Conservation (phyloP, 2,888 invertebrate genomes). For the Lepidonotus clava region DNA sequence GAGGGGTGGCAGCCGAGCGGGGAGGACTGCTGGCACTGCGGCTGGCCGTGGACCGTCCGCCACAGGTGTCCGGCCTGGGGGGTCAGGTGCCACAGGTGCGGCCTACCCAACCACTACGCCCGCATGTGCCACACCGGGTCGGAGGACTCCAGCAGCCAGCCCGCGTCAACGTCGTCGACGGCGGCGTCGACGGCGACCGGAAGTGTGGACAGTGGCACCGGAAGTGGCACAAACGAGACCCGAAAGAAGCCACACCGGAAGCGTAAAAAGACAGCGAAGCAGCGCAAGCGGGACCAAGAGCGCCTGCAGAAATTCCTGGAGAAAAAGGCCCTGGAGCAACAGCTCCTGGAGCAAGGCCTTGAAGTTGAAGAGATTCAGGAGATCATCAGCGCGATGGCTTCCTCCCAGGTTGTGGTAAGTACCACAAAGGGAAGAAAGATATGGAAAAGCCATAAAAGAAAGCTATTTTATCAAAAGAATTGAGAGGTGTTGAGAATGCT, state of each 20-base stretch:
- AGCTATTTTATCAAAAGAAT: no score
- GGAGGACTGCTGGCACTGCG: conserved; percentile 46
- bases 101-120: conserved; percentile 38
- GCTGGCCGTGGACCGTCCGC: conserved; percentile 21
- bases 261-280: conserved; percentile 41
- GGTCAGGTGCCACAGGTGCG: conserved; percentile 29
- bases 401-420: conserved; percentile 22
- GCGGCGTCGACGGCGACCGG: background rate
- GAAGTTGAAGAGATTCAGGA: conserved; percentile 17
- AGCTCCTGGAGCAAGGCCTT: conserved; percentile 14
- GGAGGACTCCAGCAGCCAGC: background rate
- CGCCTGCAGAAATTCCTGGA: conserved; percentile 37
- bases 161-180: background rate
- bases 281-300: conserved; percentile 33
- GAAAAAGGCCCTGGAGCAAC: conserved; percentile 45
- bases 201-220: background rate
- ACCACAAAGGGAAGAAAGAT: no score
- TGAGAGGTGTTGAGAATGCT: no score
- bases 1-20: background rate
- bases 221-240: background rate
- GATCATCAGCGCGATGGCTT: background rate
- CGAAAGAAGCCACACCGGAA: conserved; percentile 36
- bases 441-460: no score
- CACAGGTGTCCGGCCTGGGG: conserved; percentile 46
- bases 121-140: conserved; percentile 21